Evolutionary conservation across 2,888 invertebrate species (phyloP), one percentile per base, ranked within the genome.

Genomic region (Ptilodon capucinus): DNA sequence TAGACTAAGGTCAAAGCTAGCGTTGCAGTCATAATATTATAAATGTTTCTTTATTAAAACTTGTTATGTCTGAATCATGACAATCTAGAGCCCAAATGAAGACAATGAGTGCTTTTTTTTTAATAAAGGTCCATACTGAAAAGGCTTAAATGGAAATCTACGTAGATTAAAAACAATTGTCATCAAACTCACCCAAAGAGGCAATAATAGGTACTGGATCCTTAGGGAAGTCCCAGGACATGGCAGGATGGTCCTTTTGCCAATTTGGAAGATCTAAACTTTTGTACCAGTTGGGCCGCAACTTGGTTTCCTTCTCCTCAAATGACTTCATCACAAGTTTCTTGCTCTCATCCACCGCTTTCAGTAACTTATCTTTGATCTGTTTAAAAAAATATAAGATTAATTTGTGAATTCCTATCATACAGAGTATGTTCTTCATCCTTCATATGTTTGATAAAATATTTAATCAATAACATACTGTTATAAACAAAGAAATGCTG

Each of bases 151-250:
- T 25, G 43, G 11, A 13, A 19, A n/a, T n/a, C n/a, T n/a, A n/a
- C n/a, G n/a, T n/a, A n/a, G n/a, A n/a, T n/a, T n/a, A n/a, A n/a
- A n/a, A n/a, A n/a, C n/a, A n/a, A n/a, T n/a, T n/a, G n/a, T n/a
- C 23, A 25, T 17, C 8, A 9, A 34, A 54, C 71, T 63, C 68
- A 91, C 91, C 83, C 46, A 91, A 67, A 19, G 88, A 82, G 32
- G 86, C 67, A 43, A 84, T 60, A 36, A 91, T 82, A 13, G 84
- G 79, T 23, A 84, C 53, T 39, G 80, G 67, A 40, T 91, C 91
- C 54, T 90, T 91, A 28, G 91, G 91, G 53, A 91, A 91, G 60
- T 91, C 91, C 91, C 91, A 91, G 5, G 91, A 91, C 82, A 90
- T 87, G 13, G 86, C 83, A 0, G 88, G 85, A 51, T 89, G 83